These are phyloP conservation scores for Troglohyphantes excavatus DNA, from an alignment of 2,888 invertebrate species.

Conservation along the genomic window DNA sequence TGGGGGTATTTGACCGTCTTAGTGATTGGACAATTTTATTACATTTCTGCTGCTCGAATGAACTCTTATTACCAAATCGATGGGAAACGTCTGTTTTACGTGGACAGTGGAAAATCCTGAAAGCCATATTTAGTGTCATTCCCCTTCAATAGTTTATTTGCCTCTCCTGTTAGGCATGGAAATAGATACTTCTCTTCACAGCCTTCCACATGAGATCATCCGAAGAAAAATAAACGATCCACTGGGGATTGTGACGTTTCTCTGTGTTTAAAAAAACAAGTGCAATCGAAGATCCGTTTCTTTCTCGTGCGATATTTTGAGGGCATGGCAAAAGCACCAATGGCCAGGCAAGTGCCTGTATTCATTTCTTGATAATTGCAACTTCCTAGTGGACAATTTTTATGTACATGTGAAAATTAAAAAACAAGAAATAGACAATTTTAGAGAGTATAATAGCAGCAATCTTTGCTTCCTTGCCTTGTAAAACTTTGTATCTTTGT, in stretches of 20 bases:
- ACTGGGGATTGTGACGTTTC: slow-evolving; percentile 63
- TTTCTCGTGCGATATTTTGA: slow-evolving; percentile 42
- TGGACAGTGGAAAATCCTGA: slow-evolving; percentile 34
- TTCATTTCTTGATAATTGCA: slow-evolving; percentile 47
- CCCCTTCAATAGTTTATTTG: slow-evolving; percentile 45
- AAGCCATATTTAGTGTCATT: slow-evolving; percentile 35
- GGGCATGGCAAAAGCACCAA: slow-evolving; percentile 77
- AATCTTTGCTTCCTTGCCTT: slow-evolving; percentile 46
- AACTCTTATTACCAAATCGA: slow-evolving; percentile 46
- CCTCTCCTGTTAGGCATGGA: slow-evolving; percentile 16
- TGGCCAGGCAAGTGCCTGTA: slow-evolving; percentile 77
- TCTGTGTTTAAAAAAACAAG: slow-evolving; percentile 62
- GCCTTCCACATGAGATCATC: slow-evolving; percentile 55
- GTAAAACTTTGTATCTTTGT: slow-evolving; percentile 56
- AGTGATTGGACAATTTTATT: slow-evolving; percentile 74
- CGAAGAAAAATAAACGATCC: slow-evolving; percentile 35
- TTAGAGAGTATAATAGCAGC: slow-evolving; percentile 52
- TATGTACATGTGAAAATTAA: slow-evolving; percentile 55
- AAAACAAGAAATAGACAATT: slow-evolving; percentile 52
- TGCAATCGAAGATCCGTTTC: slow-evolving; percentile 72
- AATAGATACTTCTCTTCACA: slow-evolving; percentile 21
- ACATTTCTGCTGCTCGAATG: slow-evolving; percentile 73
- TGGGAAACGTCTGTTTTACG: slow-evolving; percentile 44
- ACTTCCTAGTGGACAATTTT: slow-evolving; percentile 54
- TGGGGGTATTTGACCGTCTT: slow-evolving; percentile 74